Evolutionary conservation across 2,113 vertebrate species (phyloP).

Genomic region (Pteruthius melanotis): DNA sequence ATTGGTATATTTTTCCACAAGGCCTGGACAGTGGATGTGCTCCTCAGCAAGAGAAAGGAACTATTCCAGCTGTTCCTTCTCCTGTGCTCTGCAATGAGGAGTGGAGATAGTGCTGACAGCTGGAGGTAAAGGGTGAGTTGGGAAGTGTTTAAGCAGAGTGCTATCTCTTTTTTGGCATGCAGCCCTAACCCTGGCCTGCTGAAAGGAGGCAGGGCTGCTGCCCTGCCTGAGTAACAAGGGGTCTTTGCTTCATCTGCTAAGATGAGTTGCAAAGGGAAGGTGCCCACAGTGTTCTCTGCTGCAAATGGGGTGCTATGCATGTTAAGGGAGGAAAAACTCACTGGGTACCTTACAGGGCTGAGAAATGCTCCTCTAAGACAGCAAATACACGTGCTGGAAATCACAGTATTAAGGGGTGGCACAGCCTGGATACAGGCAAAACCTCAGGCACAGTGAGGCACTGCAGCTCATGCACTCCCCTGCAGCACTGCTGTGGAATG

Average conservation of each 20-base stretch:
- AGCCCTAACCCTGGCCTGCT: not conserved
- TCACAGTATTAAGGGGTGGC: not conserved
- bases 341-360: not conserved
- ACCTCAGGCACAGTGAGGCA: not conserved
- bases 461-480: accelerated
- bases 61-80: not conserved
- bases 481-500: accelerated
- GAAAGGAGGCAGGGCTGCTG: not conserved
- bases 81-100: not conserved
- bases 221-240: not conserved
- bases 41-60: not conserved
- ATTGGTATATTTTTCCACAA: constrained; percentile 23
- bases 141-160: not conserved
- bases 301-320: not conserved
- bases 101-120: not conserved
- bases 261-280: not conserved
- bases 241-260: not conserved
- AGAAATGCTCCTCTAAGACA: not conserved
- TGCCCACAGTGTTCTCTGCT: not conserved
- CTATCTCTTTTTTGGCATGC: not conserved
- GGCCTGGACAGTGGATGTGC: not conserved
- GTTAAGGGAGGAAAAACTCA: not conserved
- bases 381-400: not conserved
- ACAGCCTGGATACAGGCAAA: not conserved
- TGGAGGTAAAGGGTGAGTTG: not conserved